These are phyloP conservation scores for Mesoligia furuncula DNA, from an alignment of 2,888 invertebrate species.

Conservation along the genomic window DNA sequence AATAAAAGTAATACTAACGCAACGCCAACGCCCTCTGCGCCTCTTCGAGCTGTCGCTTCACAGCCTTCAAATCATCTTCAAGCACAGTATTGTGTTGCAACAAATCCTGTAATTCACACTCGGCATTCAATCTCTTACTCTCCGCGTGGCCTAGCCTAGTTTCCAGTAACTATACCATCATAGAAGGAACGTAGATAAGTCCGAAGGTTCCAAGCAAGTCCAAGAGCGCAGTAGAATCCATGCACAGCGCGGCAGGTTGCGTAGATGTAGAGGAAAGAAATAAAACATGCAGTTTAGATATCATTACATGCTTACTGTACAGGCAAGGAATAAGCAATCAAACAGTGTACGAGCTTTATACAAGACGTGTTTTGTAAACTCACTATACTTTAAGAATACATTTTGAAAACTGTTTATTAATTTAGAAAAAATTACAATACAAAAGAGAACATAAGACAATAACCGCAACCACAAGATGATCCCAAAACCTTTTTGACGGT, in stretches of 20 bases:
- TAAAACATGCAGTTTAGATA: constrained; percentile 86
- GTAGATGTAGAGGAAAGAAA: constrained; percentile 76
- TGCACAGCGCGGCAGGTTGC: constrained; percentile 73
- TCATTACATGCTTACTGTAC: constrained; percentile 55
- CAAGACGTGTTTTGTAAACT: constrained; percentile 14
- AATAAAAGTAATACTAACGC: constrained; percentile 78
- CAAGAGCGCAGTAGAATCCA: constrained; percentile 65
- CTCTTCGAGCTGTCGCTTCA: constrained; percentile 86
- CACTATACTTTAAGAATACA: background rate
- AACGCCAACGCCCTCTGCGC: constrained; percentile 80
- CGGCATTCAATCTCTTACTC: constrained; percentile 91
- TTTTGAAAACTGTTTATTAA: background rate
- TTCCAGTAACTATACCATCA: constrained; percentile 89
- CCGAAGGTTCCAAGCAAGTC: constrained; percentile 67
- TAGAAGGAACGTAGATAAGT: constrained; percentile 74
- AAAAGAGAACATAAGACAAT: constrained; percentile 9
- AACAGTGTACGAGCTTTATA: constrained; percentile 43
- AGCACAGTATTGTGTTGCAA: constrained; percentile 92
- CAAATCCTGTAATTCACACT: constrained; percentile 91
- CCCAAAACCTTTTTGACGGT: constrained; percentile 19
- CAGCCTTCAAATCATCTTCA: constrained; percentile 90
- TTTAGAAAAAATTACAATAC: no score
- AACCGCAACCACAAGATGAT: constrained; percentile 47
- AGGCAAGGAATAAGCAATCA: constrained; percentile 45
- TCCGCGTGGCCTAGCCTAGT: constrained; percentile 92